phyloP scores from a whole-genome alignment of 2,113 vertebrate species.

The Ancistrus triradiatus region DNA sequence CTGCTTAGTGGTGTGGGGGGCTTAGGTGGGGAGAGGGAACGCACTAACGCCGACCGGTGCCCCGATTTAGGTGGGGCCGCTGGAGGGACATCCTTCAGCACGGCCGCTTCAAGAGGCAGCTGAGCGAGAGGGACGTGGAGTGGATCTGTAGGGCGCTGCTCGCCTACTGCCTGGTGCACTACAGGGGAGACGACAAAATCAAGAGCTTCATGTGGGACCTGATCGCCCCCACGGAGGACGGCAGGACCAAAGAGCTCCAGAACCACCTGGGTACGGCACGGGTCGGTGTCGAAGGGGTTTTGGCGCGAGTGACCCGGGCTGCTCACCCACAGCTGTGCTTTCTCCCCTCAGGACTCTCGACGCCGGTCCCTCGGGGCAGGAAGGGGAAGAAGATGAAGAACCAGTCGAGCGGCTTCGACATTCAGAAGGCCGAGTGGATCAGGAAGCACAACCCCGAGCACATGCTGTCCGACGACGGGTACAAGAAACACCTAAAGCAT shows the following conservation, averaged over 20 bases:
- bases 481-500: constrained; percentile 98
- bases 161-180: constrained; percentile 93
- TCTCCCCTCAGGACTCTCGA: constrained; percentile 80
- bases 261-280: constrained; percentile 94
- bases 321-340: no score
- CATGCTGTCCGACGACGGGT: constrained; percentile 94
- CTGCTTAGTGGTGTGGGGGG: no score
- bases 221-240: constrained; percentile 91
- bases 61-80: constrained; percentile 83
- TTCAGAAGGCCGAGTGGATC: constrained; percentile 98
- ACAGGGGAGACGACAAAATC: constrained; percentile 96
- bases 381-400: constrained; percentile 98
- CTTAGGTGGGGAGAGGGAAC: neutral
- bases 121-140: constrained; percentile 93
- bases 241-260: constrained; percentile 87
- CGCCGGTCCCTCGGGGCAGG: constrained; percentile 92
- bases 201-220: constrained; percentile 99
- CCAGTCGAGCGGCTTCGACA: constrained; percentile 93
- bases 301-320: no score
- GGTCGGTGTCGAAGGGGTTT: no score
- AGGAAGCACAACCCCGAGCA: constrained; percentile 97
- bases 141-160: constrained; percentile 90
- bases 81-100: constrained; percentile 97
- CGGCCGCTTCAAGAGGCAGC: constrained; percentile 93
- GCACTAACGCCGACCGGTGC: neutral